These are phyloP conservation scores for Atethmia centrago DNA, from an alignment of 2,888 invertebrate genomes.

Conservation along the genomic window DNA sequence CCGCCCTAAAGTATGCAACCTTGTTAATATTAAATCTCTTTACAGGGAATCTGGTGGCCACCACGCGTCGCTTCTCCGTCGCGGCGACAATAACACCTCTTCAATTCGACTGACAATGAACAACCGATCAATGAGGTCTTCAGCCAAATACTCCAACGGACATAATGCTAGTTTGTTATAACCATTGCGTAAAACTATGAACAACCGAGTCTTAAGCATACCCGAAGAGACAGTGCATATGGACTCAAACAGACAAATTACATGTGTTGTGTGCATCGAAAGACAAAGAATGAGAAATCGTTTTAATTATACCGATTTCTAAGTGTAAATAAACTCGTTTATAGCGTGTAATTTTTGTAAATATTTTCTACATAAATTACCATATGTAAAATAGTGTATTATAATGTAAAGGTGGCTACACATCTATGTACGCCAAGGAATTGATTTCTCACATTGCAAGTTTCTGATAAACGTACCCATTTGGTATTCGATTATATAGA, in stretches of 20 bases:
- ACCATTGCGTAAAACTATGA: constrained; percentile 68
- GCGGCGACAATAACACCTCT: constrained; percentile 85
- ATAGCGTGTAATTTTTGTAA: constrained; percentile 44
- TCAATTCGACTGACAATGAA: constrained; percentile 84
- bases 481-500: not conserved
- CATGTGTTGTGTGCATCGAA: constrained; percentile 74
- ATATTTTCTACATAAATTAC: constrained; percentile 28
- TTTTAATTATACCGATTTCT: constrained; percentile 62
- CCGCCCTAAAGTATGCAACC: not conserved
- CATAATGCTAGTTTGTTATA: constrained; percentile 85
- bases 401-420: constrained; percentile 36
- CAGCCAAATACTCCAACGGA: constrained; percentile 84
- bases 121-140: constrained; percentile 82
- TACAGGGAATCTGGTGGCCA: constrained; percentile 85
- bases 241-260: constrained; percentile 63
- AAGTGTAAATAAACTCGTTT: constrained; percentile 34
- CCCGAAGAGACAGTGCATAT: constrained; percentile 66
- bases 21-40: constrained; percentile 42
- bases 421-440: not conserved
- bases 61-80: constrained; percentile 83
- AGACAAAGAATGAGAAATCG: constrained; percentile 67
- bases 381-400: constrained; percentile 35
- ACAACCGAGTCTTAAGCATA: constrained; percentile 55
- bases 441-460: not conserved
- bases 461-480: not conserved